Conservation (phyloP, 2,888 invertebrate species). For the Plagodis dolabraria region DNA sequence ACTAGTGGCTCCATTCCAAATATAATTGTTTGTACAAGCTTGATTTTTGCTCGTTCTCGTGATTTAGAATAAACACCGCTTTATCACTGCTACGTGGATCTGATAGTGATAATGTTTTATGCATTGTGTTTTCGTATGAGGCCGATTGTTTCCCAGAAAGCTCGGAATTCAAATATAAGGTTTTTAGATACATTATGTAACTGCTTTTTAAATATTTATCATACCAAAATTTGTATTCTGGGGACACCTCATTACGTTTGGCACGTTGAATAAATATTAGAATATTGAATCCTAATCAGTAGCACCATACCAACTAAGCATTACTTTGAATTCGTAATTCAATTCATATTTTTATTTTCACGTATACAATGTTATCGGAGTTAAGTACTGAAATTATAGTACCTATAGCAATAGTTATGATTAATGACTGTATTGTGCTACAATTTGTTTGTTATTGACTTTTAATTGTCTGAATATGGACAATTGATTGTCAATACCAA, state of each 20-base stretch:
- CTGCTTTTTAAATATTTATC: slow-evolving; percentile 6
- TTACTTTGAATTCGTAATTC: too few species aligned
- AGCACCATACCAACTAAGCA: slow-evolving; percentile 1
- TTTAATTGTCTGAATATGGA: too few species aligned
- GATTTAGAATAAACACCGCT: slow-evolving; percentile 18
- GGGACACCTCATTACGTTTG: neutral
- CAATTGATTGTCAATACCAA: too few species aligned
- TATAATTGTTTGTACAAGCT: slow-evolving; percentile 29
- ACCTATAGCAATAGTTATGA: too few species aligned
- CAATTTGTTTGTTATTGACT: too few species aligned
- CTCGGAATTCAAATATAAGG: slow-evolving; percentile 1
- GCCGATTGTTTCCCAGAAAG: slow-evolving; percentile 15
- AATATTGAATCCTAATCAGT: slow-evolving; percentile 5
- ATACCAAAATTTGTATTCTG: slow-evolving; percentile 13
- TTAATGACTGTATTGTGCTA: too few species aligned
- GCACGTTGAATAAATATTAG: slow-evolving; percentile 11
- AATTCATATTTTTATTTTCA: neutral
- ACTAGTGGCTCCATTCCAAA: slow-evolving; percentile 11
- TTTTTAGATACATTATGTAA: slow-evolving; percentile 9
- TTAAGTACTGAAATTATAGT: too few species aligned
- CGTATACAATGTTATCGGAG: neutral
- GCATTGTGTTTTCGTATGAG: slow-evolving; percentile 10
- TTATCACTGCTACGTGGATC: slow-evolving; percentile 14
- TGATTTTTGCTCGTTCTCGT: slow-evolving; percentile 34
- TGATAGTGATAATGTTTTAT: slow-evolving; percentile 18